A percentile compares a stretch with the other conserved stretches of the same genome.
Evolutionary conservation across 92 coral and sea anemone species (phyloP).

Genomic region (Desmophyllum pertusum): DNA sequence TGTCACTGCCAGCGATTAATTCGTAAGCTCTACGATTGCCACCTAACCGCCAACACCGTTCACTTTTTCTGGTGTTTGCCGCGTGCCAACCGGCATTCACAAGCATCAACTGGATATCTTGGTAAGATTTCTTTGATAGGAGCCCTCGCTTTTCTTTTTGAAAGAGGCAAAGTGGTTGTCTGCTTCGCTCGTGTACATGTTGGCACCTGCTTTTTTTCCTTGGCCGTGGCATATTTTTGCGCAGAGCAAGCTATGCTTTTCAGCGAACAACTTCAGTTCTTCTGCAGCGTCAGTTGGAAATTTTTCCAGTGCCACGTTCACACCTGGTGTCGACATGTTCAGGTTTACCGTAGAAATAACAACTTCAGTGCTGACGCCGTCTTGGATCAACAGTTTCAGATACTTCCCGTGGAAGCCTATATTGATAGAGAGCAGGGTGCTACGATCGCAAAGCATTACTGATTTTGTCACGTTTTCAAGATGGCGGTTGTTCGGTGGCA

Average conservation of each 20-base stretch:
- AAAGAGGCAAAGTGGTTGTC: neutral
- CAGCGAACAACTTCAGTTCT: neutral
- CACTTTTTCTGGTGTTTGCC: neutral
- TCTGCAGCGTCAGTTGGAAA: conserved; percentile 7
- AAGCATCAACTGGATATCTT: neutral
- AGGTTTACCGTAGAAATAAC: neutral
- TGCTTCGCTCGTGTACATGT: neutral
- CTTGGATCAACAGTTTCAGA: neutral
- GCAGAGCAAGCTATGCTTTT: neutral
- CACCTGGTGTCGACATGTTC: neutral
- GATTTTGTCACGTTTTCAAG: too few relatives aligned
- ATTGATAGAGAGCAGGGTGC: too few relatives aligned
- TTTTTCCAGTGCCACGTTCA: neutral
- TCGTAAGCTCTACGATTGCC: neutral
- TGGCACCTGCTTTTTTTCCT: neutral
- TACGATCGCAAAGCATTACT: too few relatives aligned
- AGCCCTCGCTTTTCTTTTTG: neutral
- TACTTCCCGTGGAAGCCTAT: too few relatives aligned
- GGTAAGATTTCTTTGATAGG: neutral
- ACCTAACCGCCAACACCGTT: neutral
- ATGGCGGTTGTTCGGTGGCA: too few relatives aligned
- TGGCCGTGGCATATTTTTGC: neutral
- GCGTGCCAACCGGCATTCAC: neutral
- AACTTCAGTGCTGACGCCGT: neutral
- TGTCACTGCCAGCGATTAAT: neutral